Percentiles rank a stretch among this genome's conserved stretches.
These are phyloP conservation scores for Paratilapia polleni DNA, from an alignment of 2,113 vertebrate genomes.

Conservation along the genomic window DNA sequence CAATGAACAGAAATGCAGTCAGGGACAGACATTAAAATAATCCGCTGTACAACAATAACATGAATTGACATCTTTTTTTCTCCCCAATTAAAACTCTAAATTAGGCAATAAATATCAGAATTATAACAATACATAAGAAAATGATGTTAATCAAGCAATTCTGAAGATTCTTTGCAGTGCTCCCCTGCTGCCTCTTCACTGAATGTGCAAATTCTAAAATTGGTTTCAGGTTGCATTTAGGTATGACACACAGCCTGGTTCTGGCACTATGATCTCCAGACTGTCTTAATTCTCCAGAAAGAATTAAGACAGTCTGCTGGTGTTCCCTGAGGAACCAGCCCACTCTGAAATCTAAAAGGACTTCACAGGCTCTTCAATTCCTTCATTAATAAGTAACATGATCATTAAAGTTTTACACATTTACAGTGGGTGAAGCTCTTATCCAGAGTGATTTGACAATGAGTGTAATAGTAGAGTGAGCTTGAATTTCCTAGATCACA, in stretches of 20 bases:
- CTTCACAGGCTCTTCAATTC: conserved; percentile 44
- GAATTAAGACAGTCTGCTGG: neutral
- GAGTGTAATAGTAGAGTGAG: conserved; percentile 17
- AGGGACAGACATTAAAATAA: neutral
- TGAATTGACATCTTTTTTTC: neutral
- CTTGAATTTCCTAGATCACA: conserved; percentile 47
- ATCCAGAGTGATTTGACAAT: conserved; percentile 44
- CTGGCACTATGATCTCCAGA: neutral
- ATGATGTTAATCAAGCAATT: neutral
- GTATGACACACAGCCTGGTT: neutral
- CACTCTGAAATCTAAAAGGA: conserved; percentile 23
- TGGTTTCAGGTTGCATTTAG: neutral
- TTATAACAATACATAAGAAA: neutral
- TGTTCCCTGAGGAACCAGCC: conserved; percentile 14
- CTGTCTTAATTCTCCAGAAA: no score
- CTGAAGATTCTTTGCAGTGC: neutral
- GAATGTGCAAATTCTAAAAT: neutral
- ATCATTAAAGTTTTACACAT: conserved; percentile 49
- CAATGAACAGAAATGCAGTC: conserved; percentile 9
- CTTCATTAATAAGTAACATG: conserved; percentile 57
- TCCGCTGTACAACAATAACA: neutral
- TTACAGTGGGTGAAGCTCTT: conserved; percentile 27
- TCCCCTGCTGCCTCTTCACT: neutral
- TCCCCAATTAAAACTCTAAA: neutral
- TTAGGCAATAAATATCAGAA: neutral